Evolutionary conservation across 92 coral and sea anemone genomes (phyloP), one percentile per base, ranked within the genome.

Genomic region (Actinostola sp.): DNA sequence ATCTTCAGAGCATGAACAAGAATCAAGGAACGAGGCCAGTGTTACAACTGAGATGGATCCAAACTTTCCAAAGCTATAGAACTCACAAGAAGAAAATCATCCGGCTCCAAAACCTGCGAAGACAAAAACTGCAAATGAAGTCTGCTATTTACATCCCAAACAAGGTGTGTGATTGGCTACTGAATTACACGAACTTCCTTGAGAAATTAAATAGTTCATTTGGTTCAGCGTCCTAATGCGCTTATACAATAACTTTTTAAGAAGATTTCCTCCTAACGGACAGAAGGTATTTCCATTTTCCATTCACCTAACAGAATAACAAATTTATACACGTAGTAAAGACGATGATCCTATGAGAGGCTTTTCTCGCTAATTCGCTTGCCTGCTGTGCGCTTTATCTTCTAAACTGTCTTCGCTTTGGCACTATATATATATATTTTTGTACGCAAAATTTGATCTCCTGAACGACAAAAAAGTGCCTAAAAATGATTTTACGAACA

Each of bases 241-340:
- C 27, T 57, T 25, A 51, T 12, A 67, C 54, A 46, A 39, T 68
- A 52, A 68, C 24, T 46, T 36, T 30, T 30, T 68, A 50, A 51
- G 74, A 52, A 46, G 50, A 68, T 68, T 68, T 68, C 74, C 74
- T 55, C 6, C 19, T 67, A 67, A 67, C 72, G 60, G 53, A 25
- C 17, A 38, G 20, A 12, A 34, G 30, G 60, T 31, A 30, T 52
- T 25, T 42, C 62, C 49, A 70, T 32, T 52, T n/a, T 49, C 44
- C 44, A 34, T 9, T 49, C 17, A 21, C 30, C 16, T 26, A 70
- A 53, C 48, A 53, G 42, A 12, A 50, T 8, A 52, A 14, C 46
- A 48, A 48, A 32, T 67, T n/a, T 48, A 13, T 48, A 19, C 19
- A 6, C 3, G 15, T 13, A 19, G 8, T 39, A 39, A 16, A 13